A percentile compares a stretch with the other conserved stretches of the same genome.
Conservation (phyloP, 1,140 invertebrate genomes). For the Lerema accius region DNA sequence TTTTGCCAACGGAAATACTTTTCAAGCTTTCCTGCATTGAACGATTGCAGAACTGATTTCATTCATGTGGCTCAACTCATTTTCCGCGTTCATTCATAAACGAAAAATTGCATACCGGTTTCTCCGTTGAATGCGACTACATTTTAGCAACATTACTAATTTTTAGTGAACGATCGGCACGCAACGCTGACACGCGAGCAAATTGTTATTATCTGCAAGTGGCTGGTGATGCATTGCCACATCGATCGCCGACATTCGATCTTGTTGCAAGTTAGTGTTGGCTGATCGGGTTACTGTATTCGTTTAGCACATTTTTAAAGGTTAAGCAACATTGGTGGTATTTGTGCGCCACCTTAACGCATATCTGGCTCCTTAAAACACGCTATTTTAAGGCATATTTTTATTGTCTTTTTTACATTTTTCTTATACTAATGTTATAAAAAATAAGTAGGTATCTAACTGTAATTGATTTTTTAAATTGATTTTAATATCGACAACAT, state of each 20-base stretch:
- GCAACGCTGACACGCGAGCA: constrained; percentile 12
- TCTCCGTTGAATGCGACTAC: constrained; percentile 9
- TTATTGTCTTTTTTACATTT: no score
- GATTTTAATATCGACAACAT: no score
- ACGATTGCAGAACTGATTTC: constrained; percentile 3
- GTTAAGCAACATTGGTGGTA: constrained; percentile 7
- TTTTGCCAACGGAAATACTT: not conserved
- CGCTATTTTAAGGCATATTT: no score
- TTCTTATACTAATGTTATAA: no score
- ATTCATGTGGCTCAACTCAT: constrained; percentile 2
- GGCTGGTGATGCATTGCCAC: constrained; percentile 3
- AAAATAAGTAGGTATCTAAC: no score
- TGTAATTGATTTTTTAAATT: no score
- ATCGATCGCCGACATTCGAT: not conserved
- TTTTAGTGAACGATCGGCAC: constrained; percentile 18
- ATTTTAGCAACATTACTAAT: constrained; percentile 13
- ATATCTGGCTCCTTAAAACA: not conserved
- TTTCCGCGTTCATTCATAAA: constrained; percentile 28
- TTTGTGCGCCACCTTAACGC: not conserved
- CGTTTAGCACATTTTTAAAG: constrained; percentile 2
- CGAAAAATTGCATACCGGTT: constrained; percentile 21
- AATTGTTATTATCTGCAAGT: constrained; percentile 3
- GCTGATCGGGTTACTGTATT: not conserved
- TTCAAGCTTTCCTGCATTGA: constrained; percentile 1
- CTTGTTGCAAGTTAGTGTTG: not conserved